A percentile compares a stretch with the other conserved stretches of the same genome.
These are phyloP conservation scores for Xiphophorus couchianus DNA, from an alignment of 2,113 vertebrate genomes.

Conservation along the genomic window DNA sequence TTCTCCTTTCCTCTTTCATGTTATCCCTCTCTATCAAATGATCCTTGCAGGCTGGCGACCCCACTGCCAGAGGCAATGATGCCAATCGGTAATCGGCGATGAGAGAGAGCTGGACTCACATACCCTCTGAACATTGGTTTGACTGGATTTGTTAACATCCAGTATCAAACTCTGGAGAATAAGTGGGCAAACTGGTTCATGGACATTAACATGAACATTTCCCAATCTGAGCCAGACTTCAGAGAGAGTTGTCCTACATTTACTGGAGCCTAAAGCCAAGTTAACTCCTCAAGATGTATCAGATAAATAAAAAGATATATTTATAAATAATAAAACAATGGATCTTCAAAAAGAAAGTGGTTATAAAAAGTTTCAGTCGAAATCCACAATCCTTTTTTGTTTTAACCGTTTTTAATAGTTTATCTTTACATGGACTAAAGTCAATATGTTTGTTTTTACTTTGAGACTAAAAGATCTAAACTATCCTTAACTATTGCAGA, in stretches of 20 bases:
- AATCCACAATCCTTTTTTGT: not conserved
- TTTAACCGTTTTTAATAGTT: not conserved
- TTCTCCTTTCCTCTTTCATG: conserved; percentile 7
- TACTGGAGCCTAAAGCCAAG: conserved; percentile 27
- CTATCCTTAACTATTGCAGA: conserved; percentile 23
- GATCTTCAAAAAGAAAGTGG: conserved; percentile 23
- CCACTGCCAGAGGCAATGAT: conserved; percentile 31
- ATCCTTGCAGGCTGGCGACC: conserved; percentile 20
- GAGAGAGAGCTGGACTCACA: conserved; percentile 34
- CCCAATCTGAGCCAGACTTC: conserved; percentile 49
- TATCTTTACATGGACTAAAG: not conserved
- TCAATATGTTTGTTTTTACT: not conserved
- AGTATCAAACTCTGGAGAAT: conserved; percentile 22
- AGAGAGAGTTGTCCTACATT: conserved; percentile 48
- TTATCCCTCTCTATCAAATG: conserved; percentile 33
- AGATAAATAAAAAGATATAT: conserved; percentile 4
- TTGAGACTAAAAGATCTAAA: conserved; percentile 14
- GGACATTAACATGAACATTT: conserved; percentile 32
- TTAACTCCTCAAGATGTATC: conserved; percentile 24
- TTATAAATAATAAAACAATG: conserved; percentile 10
- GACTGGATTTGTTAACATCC: conserved; percentile 47
- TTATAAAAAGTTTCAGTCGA: not conserved
- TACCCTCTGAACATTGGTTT: conserved; percentile 53
- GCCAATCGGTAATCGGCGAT: conserved; percentile 35
- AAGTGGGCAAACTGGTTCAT: conserved; percentile 57